A percentile compares a stretch with the other conserved stretches of the same genome.
phyloP scores from a whole-genome alignment of 30 jellyfish, hydroid and myxozoan genomes.

The Turritopsis dohrnii region DNA sequence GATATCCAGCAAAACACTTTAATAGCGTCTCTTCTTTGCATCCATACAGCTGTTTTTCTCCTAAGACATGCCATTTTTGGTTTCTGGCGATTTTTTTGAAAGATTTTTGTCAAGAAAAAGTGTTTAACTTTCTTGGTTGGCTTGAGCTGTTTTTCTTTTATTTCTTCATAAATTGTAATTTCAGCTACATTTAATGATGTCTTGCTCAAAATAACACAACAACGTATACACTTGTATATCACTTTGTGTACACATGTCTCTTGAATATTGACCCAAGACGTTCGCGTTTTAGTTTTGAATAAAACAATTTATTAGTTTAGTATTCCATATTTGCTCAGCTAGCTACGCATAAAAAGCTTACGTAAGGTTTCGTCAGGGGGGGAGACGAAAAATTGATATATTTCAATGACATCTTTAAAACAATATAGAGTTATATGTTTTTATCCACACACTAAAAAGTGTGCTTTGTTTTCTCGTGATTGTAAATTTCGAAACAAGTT shows the following conservation, averaged over 20 bases:
- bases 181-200: neutral
- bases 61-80: no score
- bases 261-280: neutral
- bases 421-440: neutral
- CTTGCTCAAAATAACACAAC: neutral
- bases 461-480: neutral
- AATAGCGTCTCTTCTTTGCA: no score
- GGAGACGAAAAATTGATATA: no score
- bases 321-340: neutral
- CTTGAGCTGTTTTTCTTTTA: no score
- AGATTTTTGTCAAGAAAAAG: no score
- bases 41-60: no score
- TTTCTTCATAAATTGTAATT: no score
- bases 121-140: no score
- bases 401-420: no score
- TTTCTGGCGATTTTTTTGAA: no score
- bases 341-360: neutral
- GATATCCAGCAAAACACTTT: no score
- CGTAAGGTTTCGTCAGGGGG: neutral
- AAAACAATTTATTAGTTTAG: neutral
- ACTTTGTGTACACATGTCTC: neutral
- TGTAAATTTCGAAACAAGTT: neutral
- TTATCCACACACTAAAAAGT: neutral
- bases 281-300: neutral
- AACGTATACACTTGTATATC: neutral